phyloP scores from a whole-genome alignment of 2,797 vertebrate genomes.

The Danio jaintianensis region DNA sequence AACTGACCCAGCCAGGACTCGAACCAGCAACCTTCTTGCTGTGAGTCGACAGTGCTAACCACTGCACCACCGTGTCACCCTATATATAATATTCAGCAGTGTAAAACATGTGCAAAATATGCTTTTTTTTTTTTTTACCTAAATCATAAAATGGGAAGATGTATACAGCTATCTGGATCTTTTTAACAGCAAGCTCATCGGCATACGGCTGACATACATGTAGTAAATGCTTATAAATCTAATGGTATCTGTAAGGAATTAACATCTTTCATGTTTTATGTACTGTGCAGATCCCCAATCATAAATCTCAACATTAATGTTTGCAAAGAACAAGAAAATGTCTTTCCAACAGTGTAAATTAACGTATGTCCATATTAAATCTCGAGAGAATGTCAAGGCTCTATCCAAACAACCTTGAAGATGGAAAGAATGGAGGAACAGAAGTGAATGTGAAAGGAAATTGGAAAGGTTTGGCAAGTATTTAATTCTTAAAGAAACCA shows the following conservation, averaged over 20 bases:
- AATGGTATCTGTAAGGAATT: slow-evolving; percentile 23
- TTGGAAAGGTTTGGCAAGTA: background rate
- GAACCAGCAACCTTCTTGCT: too few relatives aligned
- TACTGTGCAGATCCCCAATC: slow-evolving; percentile 15
- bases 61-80: too few relatives aligned
- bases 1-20: too few relatives aligned
- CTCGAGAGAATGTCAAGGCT: slow-evolving; percentile 61
- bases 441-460: background rate
- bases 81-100: slow-evolving; percentile 5
- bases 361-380: slow-evolving; percentile 61
- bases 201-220: background rate
- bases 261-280: slow-evolving; percentile 1
- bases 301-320: slow-evolving; percentile 16
- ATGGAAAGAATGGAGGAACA: background rate
- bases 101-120: slow-evolving; percentile 4
- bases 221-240: slow-evolving; percentile 15
- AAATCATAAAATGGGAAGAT: slow-evolving; percentile 11
- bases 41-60: too few relatives aligned
- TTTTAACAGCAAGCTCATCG: slow-evolving; percentile 9
- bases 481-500: background rate
- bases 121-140: slow-evolving; percentile 3
- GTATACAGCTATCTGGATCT: slow-evolving; percentile 16
- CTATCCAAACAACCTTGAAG: background rate
- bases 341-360: slow-evolving; percentile 25
- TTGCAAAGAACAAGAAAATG: slow-evolving; percentile 23